Base-by-base conservation (phyloP, 2,797 vertebrate species). In the Mus minutoides region DNA sequence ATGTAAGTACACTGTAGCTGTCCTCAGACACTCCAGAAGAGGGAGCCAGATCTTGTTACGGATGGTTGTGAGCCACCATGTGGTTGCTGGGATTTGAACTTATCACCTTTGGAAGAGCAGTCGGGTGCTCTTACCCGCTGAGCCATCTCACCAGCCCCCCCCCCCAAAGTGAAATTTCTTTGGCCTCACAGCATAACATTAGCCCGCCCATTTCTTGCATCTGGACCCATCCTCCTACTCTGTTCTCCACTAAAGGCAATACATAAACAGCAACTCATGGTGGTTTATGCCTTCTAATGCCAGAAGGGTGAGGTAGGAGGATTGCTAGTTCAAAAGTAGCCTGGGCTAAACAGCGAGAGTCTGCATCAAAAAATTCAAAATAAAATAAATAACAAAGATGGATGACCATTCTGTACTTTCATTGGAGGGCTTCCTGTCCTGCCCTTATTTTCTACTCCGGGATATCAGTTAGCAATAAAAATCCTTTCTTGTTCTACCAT, bases 81-180 rank as follows among this genome's bases (percentile, higher is more conserved):
- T n/a, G n/a, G n/a, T n/a, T n/a, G n/a, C n/a, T n/a, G n/a, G n/a
- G n/a, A n/a, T n/a, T n/a, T n/a, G n/a, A n/a, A n/a, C n/a, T n/a
- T n/a, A n/a, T n/a, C n/a, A n/a, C n/a, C n/a, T n/a, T n/a, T n/a
- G n/a, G n/a, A n/a, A n/a, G n/a, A n/a, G n/a, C n/a, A n/a, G n/a
- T n/a, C n/a, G n/a, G n/a, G n/a, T n/a, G n/a, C n/a, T n/a, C n/a
- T n/a, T n/a, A n/a, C n/a, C n/a, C n/a, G n/a, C n/a, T n/a, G n/a
- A n/a, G n/a, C n/a, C n/a, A n/a, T n/a, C n/a, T n/a, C n/a, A n/a
- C n/a, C n/a, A n/a, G n/a, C n/a, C n/a, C n/a, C n/a, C n/a, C n/a
- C n/a, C n/a, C n/a, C 88, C 31, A 40, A 34, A 92, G 64, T 19
- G 89, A 88, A 82, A 82, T 94, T 90, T 77, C 52, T 77, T n/a